Evolutionary conservation across 2,113 vertebrate genomes (phyloP).

Genomic region (Melanostigma gelatinosum): DNA sequence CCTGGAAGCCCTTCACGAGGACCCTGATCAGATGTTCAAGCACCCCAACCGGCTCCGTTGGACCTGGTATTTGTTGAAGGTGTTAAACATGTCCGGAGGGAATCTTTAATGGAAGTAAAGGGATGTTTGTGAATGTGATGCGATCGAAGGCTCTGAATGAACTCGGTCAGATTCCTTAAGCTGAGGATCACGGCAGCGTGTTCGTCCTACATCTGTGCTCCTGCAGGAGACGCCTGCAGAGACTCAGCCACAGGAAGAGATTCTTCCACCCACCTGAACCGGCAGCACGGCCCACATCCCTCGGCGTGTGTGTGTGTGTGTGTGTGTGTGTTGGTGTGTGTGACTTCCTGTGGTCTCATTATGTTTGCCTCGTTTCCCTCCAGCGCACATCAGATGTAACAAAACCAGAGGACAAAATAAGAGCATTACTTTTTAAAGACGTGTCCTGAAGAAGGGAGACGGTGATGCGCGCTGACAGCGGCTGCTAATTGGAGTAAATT

Average conservation of each 20-base stretch:
- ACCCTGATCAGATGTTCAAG: no score
- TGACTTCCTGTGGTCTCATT: slow-evolving; percentile 51
- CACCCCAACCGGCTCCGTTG: no score
- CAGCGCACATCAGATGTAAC: slow-evolving; percentile 73
- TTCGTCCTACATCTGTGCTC: slow-evolving; percentile 2
- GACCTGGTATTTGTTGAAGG: no score
- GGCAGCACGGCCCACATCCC: neutral
- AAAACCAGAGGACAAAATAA: slow-evolving; percentile 77
- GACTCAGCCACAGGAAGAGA: slow-evolving; percentile 20
- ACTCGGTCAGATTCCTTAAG: neutral
- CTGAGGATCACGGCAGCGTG: no score
- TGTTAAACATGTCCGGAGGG: no score
- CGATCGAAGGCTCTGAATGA: neutral
- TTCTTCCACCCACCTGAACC: slow-evolving; percentile 16
- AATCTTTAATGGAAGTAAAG: no score
- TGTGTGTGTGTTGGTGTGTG: slow-evolving; percentile 12
- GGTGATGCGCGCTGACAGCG: slow-evolving; percentile 82
- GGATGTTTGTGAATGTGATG: neutral
- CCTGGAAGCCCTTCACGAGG: no score
- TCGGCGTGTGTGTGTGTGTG: neutral
- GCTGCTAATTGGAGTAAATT: slow-evolving; percentile 86
- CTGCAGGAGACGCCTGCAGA: slow-evolving; percentile 6
- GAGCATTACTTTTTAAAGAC: slow-evolving; percentile 79
- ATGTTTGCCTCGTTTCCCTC: slow-evolving; percentile 69
- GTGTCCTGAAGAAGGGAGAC: slow-evolving; percentile 61